Conservation (phyloP, 1,140 invertebrate species). For the Drosophila ohnishii region DNA sequence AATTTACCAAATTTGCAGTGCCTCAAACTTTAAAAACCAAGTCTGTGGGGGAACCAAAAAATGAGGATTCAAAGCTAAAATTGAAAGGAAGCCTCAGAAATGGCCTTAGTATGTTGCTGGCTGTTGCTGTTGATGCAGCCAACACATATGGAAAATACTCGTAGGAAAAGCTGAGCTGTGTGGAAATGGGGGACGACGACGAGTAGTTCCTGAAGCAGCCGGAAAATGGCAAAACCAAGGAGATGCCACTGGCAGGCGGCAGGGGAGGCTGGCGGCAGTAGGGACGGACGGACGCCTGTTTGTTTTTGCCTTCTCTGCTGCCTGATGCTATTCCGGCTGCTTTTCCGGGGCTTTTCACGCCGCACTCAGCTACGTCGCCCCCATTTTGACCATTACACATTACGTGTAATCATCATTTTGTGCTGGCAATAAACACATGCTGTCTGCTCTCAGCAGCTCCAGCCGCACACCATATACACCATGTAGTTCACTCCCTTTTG, state of each 20-base stretch:
- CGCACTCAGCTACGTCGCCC: slow-evolving; percentile 34
- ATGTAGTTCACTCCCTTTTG: slow-evolving; percentile 1
- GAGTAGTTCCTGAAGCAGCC: slow-evolving; percentile 23
- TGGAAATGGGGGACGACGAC: slow-evolving; percentile 1
- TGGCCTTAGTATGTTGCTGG: slow-evolving; percentile 32
- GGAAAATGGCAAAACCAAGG: slow-evolving; percentile 43
- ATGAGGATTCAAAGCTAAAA: slow-evolving; percentile 9
- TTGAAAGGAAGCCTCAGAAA: slow-evolving; percentile 36
- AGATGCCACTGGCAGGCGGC: slow-evolving; percentile 37
- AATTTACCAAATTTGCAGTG: not conserved
- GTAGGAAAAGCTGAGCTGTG: slow-evolving; percentile 19
- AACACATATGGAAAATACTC: slow-evolving; percentile 66
- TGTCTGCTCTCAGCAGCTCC: slow-evolving; percentile 58
- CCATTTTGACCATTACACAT: slow-evolving; percentile 59
- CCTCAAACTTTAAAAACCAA: slow-evolving; percentile 4
- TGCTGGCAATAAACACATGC: slow-evolving; percentile 81
- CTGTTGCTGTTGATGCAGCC: slow-evolving; percentile 42
- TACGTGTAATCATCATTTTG: slow-evolving; percentile 81
- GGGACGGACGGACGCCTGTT: slow-evolving; percentile 47
- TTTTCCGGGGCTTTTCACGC: slow-evolving; percentile 68
- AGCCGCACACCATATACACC: not conserved
- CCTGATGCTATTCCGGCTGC: slow-evolving; percentile 75
- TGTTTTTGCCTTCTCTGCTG: slow-evolving; percentile 64
- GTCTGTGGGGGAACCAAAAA: not conserved
- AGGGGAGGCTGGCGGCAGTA: not conserved